Percentiles rank a stretch among this genome's conserved stretches.
Evolutionary conservation across 2,113 vertebrate species (phyloP).

Genomic region (Struthio camelus): DNA sequence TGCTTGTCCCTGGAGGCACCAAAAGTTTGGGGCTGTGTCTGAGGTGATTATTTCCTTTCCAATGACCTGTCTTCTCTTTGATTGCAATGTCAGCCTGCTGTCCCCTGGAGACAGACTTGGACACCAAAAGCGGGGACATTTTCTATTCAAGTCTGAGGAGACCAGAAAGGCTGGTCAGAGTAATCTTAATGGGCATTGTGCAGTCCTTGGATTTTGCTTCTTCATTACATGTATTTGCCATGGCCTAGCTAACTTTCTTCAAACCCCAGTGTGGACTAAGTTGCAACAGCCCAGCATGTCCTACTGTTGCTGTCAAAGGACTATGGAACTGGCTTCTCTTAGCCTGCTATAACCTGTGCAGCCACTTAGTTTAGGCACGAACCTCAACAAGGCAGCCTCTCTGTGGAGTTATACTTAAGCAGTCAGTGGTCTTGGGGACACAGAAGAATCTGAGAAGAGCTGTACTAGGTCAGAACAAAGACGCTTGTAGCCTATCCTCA

Average conservation of each 20-base stretch:
- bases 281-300: background rate
- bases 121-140: background rate
- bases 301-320: background rate
- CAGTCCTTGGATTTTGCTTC: background rate
- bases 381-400: background rate
- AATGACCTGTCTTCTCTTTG: no score
- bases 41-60: no score
- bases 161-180: background rate
- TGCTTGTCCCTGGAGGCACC: no score
- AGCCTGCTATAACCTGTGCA: background rate
- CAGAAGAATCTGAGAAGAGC: no score
- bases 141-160: background rate
- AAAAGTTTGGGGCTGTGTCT: no score
- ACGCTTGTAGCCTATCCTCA: no score
- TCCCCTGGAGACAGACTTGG: background rate
- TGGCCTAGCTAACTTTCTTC: background rate
- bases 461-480: no score
- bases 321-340: background rate
- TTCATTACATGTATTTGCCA: background rate
- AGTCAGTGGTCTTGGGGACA: no score
- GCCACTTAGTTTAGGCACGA: background rate
- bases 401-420: no score
- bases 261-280: no score
- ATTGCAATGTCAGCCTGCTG: background rate
- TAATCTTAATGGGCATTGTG: fast-evolving